phyloP scores from a whole-genome alignment of 1,140 invertebrate genomes.

The Leptonema lineaticorne region DNA sequence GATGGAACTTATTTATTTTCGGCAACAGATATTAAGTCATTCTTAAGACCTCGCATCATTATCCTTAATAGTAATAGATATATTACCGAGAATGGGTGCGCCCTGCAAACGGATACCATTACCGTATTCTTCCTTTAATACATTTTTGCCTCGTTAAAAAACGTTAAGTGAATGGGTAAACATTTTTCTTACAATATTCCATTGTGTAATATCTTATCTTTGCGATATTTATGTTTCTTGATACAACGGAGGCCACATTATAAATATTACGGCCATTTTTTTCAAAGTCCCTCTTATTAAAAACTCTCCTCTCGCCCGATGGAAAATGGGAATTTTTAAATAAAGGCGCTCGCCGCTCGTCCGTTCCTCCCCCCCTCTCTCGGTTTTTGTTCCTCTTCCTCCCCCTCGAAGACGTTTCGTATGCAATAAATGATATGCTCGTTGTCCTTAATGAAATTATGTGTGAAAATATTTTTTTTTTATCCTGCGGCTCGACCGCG shows the following conservation, averaged over 20 bases:
- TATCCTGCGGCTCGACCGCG: not conserved
- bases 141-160: conserved; percentile 42
- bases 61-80: conserved; percentile 43
- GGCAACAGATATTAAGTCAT: conserved; percentile 43
- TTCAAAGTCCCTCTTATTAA: conserved; percentile 35
- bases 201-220: conserved; percentile 42
- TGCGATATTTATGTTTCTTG: conserved; percentile 40
- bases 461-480: not conserved
- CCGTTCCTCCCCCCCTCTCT: not conserved
- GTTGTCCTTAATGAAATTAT: conserved; percentile 16
- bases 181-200: conserved; percentile 42
- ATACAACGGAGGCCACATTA: conserved; percentile 34
- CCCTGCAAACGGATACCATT: conserved; percentile 35
- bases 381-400: too few species aligned
- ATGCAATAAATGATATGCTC: conserved; percentile 24
- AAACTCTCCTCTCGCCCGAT: conserved; percentile 29
- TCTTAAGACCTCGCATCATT: conserved; percentile 42
- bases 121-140: conserved; percentile 36
- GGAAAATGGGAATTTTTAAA: conserved; percentile 34
- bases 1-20: conserved; percentile 42
- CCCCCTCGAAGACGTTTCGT: conserved; percentile 10
- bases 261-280: conserved; percentile 40
- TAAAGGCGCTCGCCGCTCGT: not conserved
- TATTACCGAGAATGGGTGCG: conserved; percentile 37
- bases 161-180: conserved; percentile 39